These are phyloP conservation scores for Gadus chalcogrammus DNA, from an alignment of 2,113 vertebrate genomes.

Conservation along the genomic window DNA sequence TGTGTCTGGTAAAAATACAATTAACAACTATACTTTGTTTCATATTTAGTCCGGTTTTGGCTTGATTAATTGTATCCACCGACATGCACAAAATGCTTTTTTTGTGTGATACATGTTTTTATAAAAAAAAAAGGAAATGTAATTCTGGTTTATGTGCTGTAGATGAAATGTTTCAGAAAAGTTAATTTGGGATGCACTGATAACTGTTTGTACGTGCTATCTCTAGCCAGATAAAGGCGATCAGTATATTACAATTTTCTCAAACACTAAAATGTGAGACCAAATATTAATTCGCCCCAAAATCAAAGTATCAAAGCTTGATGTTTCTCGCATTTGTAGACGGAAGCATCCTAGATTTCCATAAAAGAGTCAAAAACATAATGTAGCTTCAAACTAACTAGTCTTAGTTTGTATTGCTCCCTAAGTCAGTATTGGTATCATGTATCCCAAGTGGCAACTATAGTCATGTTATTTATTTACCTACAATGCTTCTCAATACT, in stretches of 20 bases:
- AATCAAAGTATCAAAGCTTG: not conserved
- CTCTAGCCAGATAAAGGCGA: not conserved
- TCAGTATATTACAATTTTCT: not conserved
- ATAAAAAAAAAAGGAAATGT: not conserved
- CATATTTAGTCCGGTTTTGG: not conserved
- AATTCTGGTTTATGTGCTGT: conserved; percentile 3
- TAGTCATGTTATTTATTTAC: conserved; percentile 12
- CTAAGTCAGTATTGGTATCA: not conserved
- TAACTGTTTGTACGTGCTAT: not conserved
- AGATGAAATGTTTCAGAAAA: conserved; percentile 1
- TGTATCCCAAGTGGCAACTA: not conserved
- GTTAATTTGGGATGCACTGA: conserved; percentile 5
- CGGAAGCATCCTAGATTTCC: conserved; percentile 4
- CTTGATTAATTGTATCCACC: not conserved
- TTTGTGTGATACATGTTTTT: not conserved
- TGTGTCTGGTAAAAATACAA: not conserved
- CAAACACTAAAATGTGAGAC: conserved; percentile 1
- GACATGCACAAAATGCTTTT: not conserved
- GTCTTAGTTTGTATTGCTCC: not conserved
- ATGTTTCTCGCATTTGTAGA: not conserved
- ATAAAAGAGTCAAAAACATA: not conserved
- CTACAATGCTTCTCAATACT: conserved; percentile 14
- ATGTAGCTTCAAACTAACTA: not conserved
- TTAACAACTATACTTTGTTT: conserved; percentile 2
- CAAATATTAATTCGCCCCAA: not conserved